Percentiles rank a stretch among this genome's conserved stretches.
Evolutionary conservation across 2,797 vertebrate genomes (phyloP).

Genomic region (Melanotaenia parkinsoni): DNA sequence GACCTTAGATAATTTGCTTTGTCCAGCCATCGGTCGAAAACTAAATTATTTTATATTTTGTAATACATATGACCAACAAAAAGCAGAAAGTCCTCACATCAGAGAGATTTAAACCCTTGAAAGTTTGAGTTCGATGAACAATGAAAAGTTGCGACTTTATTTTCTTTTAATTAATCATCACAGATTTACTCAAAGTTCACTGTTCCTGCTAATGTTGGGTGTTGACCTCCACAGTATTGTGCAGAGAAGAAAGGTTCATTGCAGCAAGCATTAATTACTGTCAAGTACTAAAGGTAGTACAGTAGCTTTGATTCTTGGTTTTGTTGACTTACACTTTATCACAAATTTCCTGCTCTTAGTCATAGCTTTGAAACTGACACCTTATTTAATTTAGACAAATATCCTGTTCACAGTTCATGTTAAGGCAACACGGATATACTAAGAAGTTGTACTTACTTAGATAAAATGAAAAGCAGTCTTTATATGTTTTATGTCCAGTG

Average conservation of each 20-base stretch:
- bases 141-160: neutral
- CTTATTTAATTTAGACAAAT: neutral
- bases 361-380: neutral
- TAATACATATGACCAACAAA: neutral
- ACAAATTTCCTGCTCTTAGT: conserved; percentile 9
- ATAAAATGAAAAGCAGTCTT: neutral
- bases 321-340: conserved; percentile 22
- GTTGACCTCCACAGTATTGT: neutral
- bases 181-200: conserved; percentile 1
- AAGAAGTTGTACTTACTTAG: neutral
- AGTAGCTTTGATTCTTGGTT: neutral
- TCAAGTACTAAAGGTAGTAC: conserved; percentile 2
- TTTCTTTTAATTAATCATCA: neutral
- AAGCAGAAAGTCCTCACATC: neutral
- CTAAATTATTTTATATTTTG: neutral
- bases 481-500: neutral
- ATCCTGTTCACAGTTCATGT: neutral
- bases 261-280: neutral
- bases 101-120: neutral
- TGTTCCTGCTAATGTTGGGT: neutral
- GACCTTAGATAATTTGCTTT: neutral
- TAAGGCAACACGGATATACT: neutral
- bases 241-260: conserved; percentile 5
- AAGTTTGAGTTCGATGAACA: neutral
- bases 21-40: neutral